Conservation (phyloP, 2,113 vertebrate species). For the Tenebrosternarchus preto region DNA sequence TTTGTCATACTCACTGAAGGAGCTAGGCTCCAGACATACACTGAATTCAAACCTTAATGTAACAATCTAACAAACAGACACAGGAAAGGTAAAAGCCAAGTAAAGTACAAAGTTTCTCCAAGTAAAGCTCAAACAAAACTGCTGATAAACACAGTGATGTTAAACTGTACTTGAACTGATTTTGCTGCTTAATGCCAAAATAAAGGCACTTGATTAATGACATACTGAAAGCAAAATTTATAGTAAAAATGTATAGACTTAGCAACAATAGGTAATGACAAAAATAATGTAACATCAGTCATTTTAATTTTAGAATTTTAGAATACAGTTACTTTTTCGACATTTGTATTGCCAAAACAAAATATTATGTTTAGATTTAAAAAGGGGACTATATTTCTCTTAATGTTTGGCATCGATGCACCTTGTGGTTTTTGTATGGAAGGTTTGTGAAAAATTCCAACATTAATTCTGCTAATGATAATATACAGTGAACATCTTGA, state of each 20-base stretch:
- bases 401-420: background rate
- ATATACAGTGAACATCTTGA: background rate
- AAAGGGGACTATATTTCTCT: background rate
- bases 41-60: background rate
- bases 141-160: conserved; percentile 29
- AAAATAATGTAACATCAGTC: background rate
- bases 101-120: background rate
- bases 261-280: background rate
- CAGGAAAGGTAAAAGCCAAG: background rate
- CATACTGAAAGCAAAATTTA: background rate
- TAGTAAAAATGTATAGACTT: too few species aligned
- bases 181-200: conserved; percentile 25
- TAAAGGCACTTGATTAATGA: conserved; percentile 36
- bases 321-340: background rate
- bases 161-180: conserved; percentile 30
- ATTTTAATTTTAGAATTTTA: background rate
- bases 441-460: background rate
- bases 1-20: conserved; percentile 24
- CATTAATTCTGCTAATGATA: background rate
- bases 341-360: background rate
- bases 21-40: background rate
- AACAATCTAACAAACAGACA: background rate
- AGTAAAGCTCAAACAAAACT: conserved; percentile 15
- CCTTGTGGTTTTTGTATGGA: background rate
- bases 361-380: background rate